Evolutionary conservation across 2,888 invertebrate genomes (phyloP), one percentile per base, ranked within the genome.

Genomic region (Cantharis nigra): DNA sequence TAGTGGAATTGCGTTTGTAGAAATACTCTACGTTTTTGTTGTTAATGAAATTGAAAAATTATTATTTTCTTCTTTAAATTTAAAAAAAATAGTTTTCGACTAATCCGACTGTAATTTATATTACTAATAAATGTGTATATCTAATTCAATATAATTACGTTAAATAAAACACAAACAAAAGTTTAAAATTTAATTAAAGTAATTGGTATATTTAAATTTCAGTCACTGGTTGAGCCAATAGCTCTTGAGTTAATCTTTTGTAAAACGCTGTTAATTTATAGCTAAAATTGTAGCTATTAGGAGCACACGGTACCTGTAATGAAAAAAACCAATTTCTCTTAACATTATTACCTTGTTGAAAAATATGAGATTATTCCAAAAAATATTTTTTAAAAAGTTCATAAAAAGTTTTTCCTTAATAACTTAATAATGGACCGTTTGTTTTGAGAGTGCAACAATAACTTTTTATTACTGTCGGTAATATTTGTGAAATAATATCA

Each of bases 211-310:
- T 76, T 78, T 78, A 72, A 74, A 76, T 74, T 76, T 72, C 70
- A 73, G 73, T 74, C 75, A 76, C 78, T 71, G 70, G 75, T 72
- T 76, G 49, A 76, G 72, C 76, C 72, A 18, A 70, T 67, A 76
- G 65, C 72, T 71, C 72, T 74, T 30, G 74, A 72, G 71, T 67
- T 75, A 71, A 76, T 73, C 78, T 78, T 77, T 79, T 76, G 80
- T 80, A 80, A 79, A 80, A 78, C 79, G 75, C 73, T 72, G 77
- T 77, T 80, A 80, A 80, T 80, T 80, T 80, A 80, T 79, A 78
- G 77, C 75, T 76, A 78, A 78, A 78, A 76, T 74, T 73, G 78
- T 72, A 69, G 78, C 78, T 76, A 76, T 76, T 76, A 78, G 75
- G 76, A 73, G 73, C 78, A 78, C 71, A 74, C 76, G 78, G 76